Base-by-base conservation (phyloP, 2,888 invertebrate genomes). In the Lumbricus terrestris region DNA sequence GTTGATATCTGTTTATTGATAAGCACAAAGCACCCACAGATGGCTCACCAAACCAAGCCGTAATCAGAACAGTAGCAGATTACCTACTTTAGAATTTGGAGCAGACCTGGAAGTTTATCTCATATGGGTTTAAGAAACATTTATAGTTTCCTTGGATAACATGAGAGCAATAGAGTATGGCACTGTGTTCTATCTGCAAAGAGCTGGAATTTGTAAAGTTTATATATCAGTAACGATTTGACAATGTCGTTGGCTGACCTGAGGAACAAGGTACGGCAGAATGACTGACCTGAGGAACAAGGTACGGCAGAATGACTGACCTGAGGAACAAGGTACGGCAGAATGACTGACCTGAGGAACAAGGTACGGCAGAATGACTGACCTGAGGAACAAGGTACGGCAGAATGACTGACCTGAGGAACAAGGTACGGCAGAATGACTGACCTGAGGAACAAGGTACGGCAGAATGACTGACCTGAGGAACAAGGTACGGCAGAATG, bases 341-440 rank as follows among this genome's bases (percentile, higher is more conserved):
- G 96, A 90, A 99, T 98, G 0, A 98, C 98, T 93, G n/a, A n/a
- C n/a, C n/a, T n/a, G n/a, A n/a, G n/a, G 99, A 91, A 99, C 97
- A 91, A 99, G 96, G 95, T 98, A 99, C 0, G 99, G 99, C 92
- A 99, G 96, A 90, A 99, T 98, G 0, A 98, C 98, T 93, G n/a
- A n/a, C n/a, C n/a, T n/a, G n/a, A n/a, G n/a, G 99, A 91, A 99
- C 97, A 91, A 99, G 96, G 95, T 98, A 99, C 0, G 99, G 99
- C 92, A 99, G 96, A 90, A 99, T 98, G 0, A 98, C 98, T 93
- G n/a, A n/a, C n/a, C n/a, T n/a, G n/a, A n/a, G n/a, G 99, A 91
- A 99, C 97, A 91, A 99, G 96, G 95, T 98, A 99, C 0, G 99
- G 99, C 92, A 99, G 96, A 90, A 99, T 98, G 0, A 98, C 98